Base-by-base conservation (phyloP, 2,888 invertebrate species). In the Therioaphis trifolii region DNA sequence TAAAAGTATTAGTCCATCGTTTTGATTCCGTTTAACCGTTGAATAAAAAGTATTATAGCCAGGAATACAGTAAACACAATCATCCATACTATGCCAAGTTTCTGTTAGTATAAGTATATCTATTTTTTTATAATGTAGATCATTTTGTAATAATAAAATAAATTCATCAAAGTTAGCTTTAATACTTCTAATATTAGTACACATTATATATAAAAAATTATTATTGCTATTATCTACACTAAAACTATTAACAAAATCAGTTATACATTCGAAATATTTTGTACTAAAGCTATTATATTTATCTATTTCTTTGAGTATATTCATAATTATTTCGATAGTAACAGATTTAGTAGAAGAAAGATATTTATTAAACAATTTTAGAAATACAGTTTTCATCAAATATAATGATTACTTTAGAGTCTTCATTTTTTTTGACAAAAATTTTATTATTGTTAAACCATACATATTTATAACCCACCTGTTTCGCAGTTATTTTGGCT, bases 11-110 rank as follows among this genome's bases (percentile, higher is more conserved):
- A 66, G 18, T 35, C 35, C 63, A 35, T 66, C 35, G 35, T 66
- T 66, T 66, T 66, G 63, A 35, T 66, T 66, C 5, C 35, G 18
- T 66, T 66, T 66, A 35, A 29, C 35, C 35, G 35, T n/a, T n/a
- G 63, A 66, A 2, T n/a, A 35, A 35, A 35, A 29, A n/a, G n/a
- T n/a, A n/a, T n/a, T n/a, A n/a, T n/a, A n/a, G 43, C 5, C 43
- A 43, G 43, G 43, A 7, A 43, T 43, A 43, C 43, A 7, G 9
- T 43, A 43, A 7, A 43, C 43, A 43, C 43, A 43, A 43, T 43
- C 9, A 4, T 4, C 9, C 43, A 43, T 43, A 43, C 9, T 43
- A 43, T 43, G 43, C 43, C 43, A 43, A 43, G 43, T 43, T 43
- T 43, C 43, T 9, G 43, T 43, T 43, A 43, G n/a, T n/a, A n/a